phyloP scores from a whole-genome alignment of 2,113 vertebrate genomes.

The Phrynosoma platyrhinos region DNA sequence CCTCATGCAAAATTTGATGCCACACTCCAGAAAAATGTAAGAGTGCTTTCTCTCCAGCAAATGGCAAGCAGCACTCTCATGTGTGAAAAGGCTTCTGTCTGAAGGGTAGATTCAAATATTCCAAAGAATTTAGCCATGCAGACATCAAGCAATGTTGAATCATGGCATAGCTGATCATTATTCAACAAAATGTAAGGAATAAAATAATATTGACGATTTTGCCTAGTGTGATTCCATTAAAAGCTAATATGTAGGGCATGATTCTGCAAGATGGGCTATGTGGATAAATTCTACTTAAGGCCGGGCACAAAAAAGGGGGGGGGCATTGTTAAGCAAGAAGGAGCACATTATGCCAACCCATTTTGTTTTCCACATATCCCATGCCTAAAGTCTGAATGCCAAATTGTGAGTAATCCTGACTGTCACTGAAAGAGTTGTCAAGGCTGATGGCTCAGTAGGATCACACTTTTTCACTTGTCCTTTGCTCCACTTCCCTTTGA shows the following conservation, averaged over 20 bases:
- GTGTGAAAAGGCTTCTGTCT: background rate
- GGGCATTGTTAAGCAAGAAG: background rate
- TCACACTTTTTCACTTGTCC: no score
- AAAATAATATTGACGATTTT: background rate
- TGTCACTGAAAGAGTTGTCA: no score
- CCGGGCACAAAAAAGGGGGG: background rate
- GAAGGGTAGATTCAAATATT: constrained; percentile 9
- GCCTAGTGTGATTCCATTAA: background rate
- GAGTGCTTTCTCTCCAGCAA: constrained; percentile 10
- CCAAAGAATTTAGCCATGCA: background rate
- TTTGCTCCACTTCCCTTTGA: background rate
- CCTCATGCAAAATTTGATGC: constrained; percentile 34
- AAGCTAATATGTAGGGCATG: background rate
- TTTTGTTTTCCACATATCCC: background rate
- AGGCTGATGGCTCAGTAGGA: no score
- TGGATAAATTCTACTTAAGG: background rate
- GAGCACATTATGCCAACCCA: background rate
- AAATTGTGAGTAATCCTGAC: background rate
- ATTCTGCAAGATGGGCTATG: background rate
- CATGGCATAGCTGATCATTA: background rate
- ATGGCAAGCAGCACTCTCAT: background rate
- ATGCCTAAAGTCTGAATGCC: background rate
- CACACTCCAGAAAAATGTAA: background rate
- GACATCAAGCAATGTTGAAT: background rate
- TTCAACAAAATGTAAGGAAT: background rate